These are phyloP conservation scores for Cherax quadricarinatus DNA, from an alignment of 1,140 invertebrate species.

Conservation along the genomic window DNA sequence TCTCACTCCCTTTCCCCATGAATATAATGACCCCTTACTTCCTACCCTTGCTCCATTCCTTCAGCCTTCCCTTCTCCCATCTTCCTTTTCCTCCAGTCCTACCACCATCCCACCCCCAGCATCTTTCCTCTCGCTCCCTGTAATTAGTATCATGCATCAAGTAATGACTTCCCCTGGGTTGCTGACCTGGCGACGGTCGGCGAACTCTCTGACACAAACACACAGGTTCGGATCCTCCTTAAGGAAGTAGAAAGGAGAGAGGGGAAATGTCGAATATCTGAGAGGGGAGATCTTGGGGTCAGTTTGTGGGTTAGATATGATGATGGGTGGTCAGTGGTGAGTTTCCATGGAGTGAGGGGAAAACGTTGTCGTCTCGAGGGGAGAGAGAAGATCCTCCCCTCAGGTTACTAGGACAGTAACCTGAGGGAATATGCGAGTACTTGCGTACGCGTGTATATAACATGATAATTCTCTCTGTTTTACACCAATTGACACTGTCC, in stretches of 20 bases:
- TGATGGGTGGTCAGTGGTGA: not conserved
- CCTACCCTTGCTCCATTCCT: not conserved
- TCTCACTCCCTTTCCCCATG: not conserved
- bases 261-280: conserved; percentile 45
- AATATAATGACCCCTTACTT: not conserved
- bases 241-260: conserved; percentile 33
- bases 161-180: conserved; percentile 62
- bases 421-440: too few species aligned
- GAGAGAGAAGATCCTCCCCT: too few species aligned
- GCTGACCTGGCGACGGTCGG: conserved; percentile 51
- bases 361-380: too few species aligned
- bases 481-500: not conserved
- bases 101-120: not conserved
- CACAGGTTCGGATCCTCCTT: conserved; percentile 35
- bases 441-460: too few species aligned
- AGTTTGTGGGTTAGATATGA: conserved; percentile 60
- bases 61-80: not conserved
- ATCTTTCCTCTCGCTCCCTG: not conserved
- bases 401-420: too few species aligned
- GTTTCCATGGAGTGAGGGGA: too few species aligned
- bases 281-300: conserved; percentile 26
- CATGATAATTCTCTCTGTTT: too few species aligned
- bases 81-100: not conserved
- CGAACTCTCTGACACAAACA: conserved; percentile 44
- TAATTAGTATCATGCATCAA: conserved; percentile 71